These are phyloP conservation scores for Eupithecia tripunctaria DNA, from an alignment of 2,888 invertebrate genomes.

Conservation along the genomic window DNA sequence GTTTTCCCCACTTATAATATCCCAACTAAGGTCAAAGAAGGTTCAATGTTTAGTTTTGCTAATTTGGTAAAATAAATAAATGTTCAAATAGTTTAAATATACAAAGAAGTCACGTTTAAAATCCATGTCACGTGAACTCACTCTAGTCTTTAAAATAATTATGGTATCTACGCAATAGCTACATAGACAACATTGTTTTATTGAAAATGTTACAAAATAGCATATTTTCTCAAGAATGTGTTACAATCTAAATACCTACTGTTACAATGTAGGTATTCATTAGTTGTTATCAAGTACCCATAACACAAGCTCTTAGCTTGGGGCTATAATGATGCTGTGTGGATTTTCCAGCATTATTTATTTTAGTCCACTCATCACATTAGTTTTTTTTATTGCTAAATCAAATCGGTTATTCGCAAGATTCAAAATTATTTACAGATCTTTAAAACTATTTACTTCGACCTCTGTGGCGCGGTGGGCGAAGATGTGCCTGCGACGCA, in stretches of 20 bases:
- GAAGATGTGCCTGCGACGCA: too few species aligned
- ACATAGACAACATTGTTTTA: not conserved
- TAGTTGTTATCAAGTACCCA: too few species aligned
- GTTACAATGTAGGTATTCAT: not conserved
- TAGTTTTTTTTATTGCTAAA: too few species aligned
- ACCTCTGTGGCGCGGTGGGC: too few species aligned
- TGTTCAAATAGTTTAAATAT: not conserved
- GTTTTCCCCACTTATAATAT: not conserved
- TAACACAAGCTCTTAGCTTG: too few species aligned
- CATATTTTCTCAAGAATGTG: not conserved
- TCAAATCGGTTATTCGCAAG: too few species aligned
- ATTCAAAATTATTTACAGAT: too few species aligned
- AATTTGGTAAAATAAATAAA: slow-evolving; percentile 12
- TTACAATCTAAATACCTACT: not conserved
- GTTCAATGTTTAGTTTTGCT: slow-evolving; percentile 18
- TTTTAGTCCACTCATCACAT: too few species aligned
- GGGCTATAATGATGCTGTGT: too few species aligned
- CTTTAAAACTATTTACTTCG: too few species aligned
- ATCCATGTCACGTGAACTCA: not conserved
- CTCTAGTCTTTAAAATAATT: not conserved
- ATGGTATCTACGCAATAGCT: not conserved
- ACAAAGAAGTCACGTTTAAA: not conserved
- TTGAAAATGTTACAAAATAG: not conserved
- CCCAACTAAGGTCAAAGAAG: slow-evolving; percentile 20
- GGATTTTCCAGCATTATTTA: too few species aligned